A percentile compares a stretch with the other conserved stretches of the same genome.
Conservation (phyloP, 2,797 vertebrate genomes). For the Pygocentrus nattereri region DNA sequence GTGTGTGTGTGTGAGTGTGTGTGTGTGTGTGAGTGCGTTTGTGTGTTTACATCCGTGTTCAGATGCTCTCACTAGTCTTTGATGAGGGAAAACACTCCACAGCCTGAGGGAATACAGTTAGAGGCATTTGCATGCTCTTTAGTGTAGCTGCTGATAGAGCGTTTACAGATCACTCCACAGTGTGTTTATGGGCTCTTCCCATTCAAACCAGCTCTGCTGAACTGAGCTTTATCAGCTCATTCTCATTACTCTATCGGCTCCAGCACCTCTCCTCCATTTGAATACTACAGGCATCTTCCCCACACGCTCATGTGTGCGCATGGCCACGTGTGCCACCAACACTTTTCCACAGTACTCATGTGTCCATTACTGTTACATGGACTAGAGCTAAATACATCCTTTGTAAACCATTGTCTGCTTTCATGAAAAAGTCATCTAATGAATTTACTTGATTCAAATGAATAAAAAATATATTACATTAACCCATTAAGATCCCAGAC, state of each 20-base stretch:
- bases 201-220: constrained; percentile 34
- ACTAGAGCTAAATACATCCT: no score
- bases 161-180: constrained; percentile 30
- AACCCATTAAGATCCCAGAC: no score
- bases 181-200: constrained; percentile 30
- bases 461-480: not conserved
- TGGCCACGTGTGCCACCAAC: not conserved
- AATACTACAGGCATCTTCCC: constrained; percentile 56
- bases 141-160: constrained; percentile 59
- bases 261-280: constrained; percentile 35
- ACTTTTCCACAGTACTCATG: not conserved
- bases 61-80: not conserved
- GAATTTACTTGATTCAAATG: not conserved
- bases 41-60: constrained; percentile 6
- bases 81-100: constrained; percentile 28
- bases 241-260: constrained; percentile 36
- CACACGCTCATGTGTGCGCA: not conserved
- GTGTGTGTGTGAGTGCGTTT: not conserved
- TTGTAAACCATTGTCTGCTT: not conserved
- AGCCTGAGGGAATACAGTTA: constrained; percentile 65
- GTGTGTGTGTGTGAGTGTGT: constrained; percentile 12
- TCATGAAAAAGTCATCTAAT: not conserved
- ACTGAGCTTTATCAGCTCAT: constrained; percentile 2
- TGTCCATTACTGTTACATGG: not conserved
- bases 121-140: constrained; percentile 71